Evolutionary conservation across 2,888 invertebrate species (phyloP).

Genomic region (Ariolimax columbianus): DNA sequence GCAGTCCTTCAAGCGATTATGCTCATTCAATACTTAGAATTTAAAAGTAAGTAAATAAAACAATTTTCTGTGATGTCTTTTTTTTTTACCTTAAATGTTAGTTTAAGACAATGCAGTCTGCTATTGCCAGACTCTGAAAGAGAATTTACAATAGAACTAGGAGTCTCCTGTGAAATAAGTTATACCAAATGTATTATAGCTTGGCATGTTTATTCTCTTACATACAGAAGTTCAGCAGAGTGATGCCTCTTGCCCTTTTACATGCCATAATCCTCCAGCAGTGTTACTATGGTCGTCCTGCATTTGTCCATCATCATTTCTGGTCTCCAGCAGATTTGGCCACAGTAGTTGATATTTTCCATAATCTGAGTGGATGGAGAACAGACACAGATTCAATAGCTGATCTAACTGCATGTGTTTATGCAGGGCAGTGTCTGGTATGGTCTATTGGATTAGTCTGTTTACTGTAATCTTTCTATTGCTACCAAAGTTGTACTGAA

Average conservation of each 20-base stretch:
- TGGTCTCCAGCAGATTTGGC: conserved; percentile 74
- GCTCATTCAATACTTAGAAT: too few species aligned
- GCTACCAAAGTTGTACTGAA: background rate
- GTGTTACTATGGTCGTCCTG: conserved; percentile 68
- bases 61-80: too few species aligned
- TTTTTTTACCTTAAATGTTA: too few species aligned
- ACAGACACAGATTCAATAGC: conserved; percentile 55
- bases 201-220: too few species aligned
- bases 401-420: conserved; percentile 63
- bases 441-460: background rate
- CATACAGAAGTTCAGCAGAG: conserved; percentile 54
- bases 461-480: background rate
- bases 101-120: too few species aligned
- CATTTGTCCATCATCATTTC: conserved; percentile 64
- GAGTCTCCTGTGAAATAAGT: too few species aligned
- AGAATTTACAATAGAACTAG: background rate
- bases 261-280: conserved; percentile 72
- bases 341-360: conserved; percentile 66
- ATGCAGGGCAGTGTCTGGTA: conserved; percentile 66
- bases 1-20: too few species aligned
- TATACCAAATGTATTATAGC: too few species aligned
- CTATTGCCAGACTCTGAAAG: background rate
- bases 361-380: conserved; percentile 61
- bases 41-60: too few species aligned
- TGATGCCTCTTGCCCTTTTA: conserved; percentile 71